Evolutionary conservation across 1,140 invertebrate genomes (phyloP).

Genomic region (Drosophila erecta): DNA sequence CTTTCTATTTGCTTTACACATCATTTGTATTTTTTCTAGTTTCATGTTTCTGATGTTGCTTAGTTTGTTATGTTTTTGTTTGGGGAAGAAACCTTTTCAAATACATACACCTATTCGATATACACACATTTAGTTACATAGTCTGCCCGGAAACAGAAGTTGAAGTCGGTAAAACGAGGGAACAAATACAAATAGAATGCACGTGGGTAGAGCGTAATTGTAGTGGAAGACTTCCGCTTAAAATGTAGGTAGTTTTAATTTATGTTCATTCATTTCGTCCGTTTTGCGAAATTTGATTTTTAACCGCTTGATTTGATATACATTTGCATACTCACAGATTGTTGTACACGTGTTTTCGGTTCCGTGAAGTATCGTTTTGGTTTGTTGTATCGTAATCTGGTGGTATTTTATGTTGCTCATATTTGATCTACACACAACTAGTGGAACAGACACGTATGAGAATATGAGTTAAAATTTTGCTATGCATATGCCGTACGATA

Average conservation of each 20-base stretch:
- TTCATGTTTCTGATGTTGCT: conserved; percentile 22
- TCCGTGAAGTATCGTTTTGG: conserved; percentile 15
- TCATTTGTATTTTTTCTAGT: conserved; percentile 23
- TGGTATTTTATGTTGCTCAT: conserved; percentile 44
- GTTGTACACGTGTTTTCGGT: conserved; percentile 21
- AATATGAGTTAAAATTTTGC: conserved; percentile 65
- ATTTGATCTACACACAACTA: conserved; percentile 59
- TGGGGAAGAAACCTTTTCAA: conserved; percentile 75
- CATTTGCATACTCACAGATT: conserved; percentile 22
- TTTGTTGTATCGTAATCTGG: conserved; percentile 32
- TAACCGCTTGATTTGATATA: conserved; percentile 43
- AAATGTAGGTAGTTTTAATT: conserved; percentile 65
- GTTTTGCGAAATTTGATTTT: conserved; percentile 58
- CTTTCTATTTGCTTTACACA: conserved; percentile 25
- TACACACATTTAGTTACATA: conserved; percentile 48
- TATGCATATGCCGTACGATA: conserved; percentile 52
- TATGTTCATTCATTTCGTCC: conserved; percentile 24
- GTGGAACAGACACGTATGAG: conserved; percentile 60
- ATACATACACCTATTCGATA: conserved; percentile 68
- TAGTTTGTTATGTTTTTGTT: conserved; percentile 31
- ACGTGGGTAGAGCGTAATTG: conserved; percentile 68
- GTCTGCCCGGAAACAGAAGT: conserved; percentile 20
- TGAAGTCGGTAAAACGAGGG: conserved; percentile 28
- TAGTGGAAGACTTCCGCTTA: conserved; percentile 84
- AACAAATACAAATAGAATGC: conserved; percentile 47